Percentiles rank a stretch among this genome's conserved stretches.
Conservation (phyloP, 2,888 invertebrate species). For the Danaus chrysippus region DNA sequence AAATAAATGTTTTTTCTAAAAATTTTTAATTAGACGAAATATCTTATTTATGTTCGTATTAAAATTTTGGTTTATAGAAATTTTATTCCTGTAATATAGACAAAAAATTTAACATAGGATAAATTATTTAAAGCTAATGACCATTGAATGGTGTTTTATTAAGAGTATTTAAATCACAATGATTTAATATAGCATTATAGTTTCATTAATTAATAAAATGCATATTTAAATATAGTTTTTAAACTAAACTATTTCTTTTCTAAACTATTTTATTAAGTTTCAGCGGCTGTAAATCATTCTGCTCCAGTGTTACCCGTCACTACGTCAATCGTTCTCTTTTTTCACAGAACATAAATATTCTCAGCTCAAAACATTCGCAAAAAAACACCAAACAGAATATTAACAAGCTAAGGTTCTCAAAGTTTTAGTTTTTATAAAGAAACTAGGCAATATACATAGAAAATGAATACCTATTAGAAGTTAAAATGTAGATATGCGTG, state of each 20-base stretch:
- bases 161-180: no score
- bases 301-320: conserved; percentile 33
- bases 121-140: no score
- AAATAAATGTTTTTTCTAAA: no score
- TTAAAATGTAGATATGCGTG: no score
- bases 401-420: conserved; percentile 23
- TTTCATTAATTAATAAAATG: not conserved
- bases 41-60: no score
- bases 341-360: conserved; percentile 67
- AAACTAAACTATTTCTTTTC: not conserved
- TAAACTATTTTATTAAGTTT: conserved; percentile 5
- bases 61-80: no score
- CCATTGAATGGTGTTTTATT: no score
- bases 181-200: not conserved
- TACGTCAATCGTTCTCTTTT: conserved; percentile 41
- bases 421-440: conserved; percentile 6
- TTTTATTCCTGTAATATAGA: no score
- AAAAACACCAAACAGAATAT: conserved; percentile 30
- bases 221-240: not conserved
- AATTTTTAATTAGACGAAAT: no score
- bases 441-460: no score
- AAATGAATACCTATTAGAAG: no score
- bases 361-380: conserved; percentile 58
- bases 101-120: no score
- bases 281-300: conserved; percentile 30